Base-by-base conservation (phyloP, 1,140 invertebrate species). In the Heliconius himera region DNA sequence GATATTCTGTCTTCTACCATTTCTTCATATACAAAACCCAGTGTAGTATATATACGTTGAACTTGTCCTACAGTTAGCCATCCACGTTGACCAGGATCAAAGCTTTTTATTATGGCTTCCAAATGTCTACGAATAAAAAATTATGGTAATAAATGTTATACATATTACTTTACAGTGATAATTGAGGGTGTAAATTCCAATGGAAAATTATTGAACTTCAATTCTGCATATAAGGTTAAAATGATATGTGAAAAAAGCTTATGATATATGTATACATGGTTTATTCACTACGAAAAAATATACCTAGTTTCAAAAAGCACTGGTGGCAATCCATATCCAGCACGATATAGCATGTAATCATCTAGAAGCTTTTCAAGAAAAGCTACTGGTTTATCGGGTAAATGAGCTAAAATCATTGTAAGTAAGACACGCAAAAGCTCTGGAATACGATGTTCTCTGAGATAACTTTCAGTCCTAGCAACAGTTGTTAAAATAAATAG, bases 311-410 rank as follows among this genome's bases (percentile, higher is more conserved):
- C 90, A 81, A 89, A 94, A 20, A 94, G 76, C 56, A 90, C 89
- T 9, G 92, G 92, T 16, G 91, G 83, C 36, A 77, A 16, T 73
- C 90, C 90, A 80, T 87, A 81, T 38, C 89, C 88, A n/a, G 90
- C 89, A 46, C 91, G 87, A 85, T 87, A 94, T 20, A 91, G 74
- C 91, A 94, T 94, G 74, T 90, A 93, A 70, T 93, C 89, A 82
- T 91, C 88, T 8, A 94, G 78, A 74, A 94, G 73, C 73, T 90
- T 88, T 82, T 90, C 89, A 18, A 92, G 77, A 85, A 85, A 93
- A 56, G 74, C 29, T n/a, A 89, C 73, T 9, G 91, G 90, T 46
- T 90, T 88, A 51, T 86, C 73, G 5, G 89, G 83, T 51, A 76
- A 73, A 41, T 89, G 79, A n/a, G 89, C 77, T 71, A 94, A 73